Evolutionary conservation across 2,888 invertebrate species (phyloP), one percentile per base, ranked within the genome.

Genomic region (Volucella zonaria): DNA sequence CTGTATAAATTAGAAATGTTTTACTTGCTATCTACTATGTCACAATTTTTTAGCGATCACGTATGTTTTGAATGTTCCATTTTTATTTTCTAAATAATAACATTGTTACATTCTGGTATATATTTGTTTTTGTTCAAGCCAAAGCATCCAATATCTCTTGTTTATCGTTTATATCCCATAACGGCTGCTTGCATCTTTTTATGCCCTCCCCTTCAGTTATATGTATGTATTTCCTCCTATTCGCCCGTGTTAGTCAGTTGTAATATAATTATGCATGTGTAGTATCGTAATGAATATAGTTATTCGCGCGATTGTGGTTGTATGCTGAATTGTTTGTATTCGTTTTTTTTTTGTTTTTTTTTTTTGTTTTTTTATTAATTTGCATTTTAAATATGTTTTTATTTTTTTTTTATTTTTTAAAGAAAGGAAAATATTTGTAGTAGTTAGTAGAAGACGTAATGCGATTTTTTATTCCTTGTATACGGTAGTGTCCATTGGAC

Each of bases 401-500:
- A 47, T 51, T 15, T 58, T 23, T 64, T 12, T 18, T 54, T 52
- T 42, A 38, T 15, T 64, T 54, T 79, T 68, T 42, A 85, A 31
- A 81, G 71, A 85, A 77, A 38, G 81, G 73, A 45, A 85, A 81
- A 80, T 83, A 75, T 86, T 58, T 68, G 56, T 52, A 51, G 47
- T 49, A 14, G 78, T 64, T 40, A 81, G 75, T 76, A 71, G 78
- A 86, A 82, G 82, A 82, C 70, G 40, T 75, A 70, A 74, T 61
- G 31, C 14, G 67, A 61, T 77, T 70, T 31, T 31, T 89, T 94
- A 94, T 89, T 94, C 94, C 90, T 93, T 94, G 88, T 93, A 93
- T 82, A 92, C 90, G 82, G 95, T 95, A 73, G 95, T 95, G 92
- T 95, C 95, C 95, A 95, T 95, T 66, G 95, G 95, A 93, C 95